Percentiles rank a stretch among this genome's conserved stretches.
Evolutionary conservation across 2,888 invertebrate genomes (phyloP).

Genomic region (Erebia palarica): DNA sequence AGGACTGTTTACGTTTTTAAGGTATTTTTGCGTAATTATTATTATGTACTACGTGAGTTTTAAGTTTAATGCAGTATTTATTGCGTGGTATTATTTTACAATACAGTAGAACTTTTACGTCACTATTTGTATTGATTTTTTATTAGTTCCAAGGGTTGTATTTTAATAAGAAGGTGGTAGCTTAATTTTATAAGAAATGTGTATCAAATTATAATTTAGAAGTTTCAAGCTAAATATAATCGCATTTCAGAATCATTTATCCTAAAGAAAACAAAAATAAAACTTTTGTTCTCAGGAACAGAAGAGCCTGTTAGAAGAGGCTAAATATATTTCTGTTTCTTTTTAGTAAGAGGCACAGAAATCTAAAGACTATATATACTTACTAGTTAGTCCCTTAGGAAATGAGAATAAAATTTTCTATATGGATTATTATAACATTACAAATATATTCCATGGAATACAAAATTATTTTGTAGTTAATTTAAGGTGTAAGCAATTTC

Average conservation of each 20-base stretch:
- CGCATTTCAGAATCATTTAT: no score
- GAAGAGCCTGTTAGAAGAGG: no score
- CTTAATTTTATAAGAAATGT: background rate
- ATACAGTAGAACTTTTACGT: background rate
- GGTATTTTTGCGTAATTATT: background rate
- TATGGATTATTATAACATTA: background rate
- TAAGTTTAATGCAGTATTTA: background rate
- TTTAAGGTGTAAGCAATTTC: background rate
- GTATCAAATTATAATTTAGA: no score
- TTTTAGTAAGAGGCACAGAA: background rate
- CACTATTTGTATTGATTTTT: background rate
- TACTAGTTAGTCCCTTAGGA: constrained; percentile 7
- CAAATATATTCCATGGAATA: background rate
- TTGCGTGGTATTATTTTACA: background rate
- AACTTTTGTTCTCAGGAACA: no score
- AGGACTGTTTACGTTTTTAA: background rate
- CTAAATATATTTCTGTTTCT: no score
- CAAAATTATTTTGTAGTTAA: constrained; percentile 3
- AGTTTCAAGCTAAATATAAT: no score
- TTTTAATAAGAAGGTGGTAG: background rate
- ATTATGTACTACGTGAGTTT: background rate
- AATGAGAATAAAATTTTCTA: constrained; percentile 4
- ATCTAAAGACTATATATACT: background rate
- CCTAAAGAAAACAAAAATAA: no score
- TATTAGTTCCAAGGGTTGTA: background rate